Evolutionary conservation across 1,140 invertebrate species (phyloP).

Genomic region (Dolichoris vasculosae): DNA sequence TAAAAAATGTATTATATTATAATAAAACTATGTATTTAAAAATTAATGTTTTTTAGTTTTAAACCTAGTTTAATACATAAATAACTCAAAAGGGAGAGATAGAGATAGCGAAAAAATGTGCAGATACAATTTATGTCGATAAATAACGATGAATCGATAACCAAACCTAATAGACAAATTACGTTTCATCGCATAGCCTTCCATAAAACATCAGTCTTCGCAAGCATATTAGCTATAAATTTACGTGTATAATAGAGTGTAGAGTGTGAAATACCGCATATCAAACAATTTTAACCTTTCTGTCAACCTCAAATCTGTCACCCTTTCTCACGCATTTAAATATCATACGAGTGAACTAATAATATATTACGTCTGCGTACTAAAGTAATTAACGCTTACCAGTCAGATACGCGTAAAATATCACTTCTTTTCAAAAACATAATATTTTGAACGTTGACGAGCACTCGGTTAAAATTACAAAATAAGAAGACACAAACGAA

Average conservation of each 20-base stretch:
- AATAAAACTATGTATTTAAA: too few species aligned
- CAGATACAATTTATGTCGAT: background rate
- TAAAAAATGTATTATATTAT: too few species aligned
- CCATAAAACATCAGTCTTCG: background rate
- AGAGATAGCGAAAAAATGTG: background rate
- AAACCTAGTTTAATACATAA: too few species aligned
- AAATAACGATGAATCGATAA: background rate
- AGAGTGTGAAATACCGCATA: background rate
- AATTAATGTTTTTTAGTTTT: too few species aligned
- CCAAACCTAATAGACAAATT: background rate
- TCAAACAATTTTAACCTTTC: background rate
- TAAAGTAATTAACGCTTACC: too few species aligned
- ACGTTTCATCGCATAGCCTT: background rate
- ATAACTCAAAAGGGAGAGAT: background rate
- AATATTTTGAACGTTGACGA: background rate
- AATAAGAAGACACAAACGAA: background rate
- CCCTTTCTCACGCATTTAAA: background rate
- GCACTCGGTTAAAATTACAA: background rate
- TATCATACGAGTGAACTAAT: too few species aligned
- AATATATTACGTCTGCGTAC: too few species aligned
- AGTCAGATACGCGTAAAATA: background rate
- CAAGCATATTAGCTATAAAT: background rate
- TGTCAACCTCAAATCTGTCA: background rate
- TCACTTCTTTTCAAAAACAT: background rate
- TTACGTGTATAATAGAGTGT: background rate